Conservation (phyloP, 2,888 invertebrate species). For the Eristalinus aeneus region DNA sequence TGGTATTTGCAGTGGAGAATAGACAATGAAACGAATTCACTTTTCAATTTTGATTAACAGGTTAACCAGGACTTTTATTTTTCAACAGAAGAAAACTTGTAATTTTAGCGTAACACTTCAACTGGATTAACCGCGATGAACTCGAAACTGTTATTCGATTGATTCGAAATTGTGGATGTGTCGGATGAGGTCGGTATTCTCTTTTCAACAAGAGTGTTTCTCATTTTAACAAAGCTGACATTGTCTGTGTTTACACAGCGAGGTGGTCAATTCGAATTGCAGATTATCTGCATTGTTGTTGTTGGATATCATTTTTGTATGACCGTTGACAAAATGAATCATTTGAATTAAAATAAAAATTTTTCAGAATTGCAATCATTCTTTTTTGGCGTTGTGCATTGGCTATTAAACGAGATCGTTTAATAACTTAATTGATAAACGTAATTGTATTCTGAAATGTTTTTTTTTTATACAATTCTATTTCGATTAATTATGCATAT, state of each 20-base stretch:
- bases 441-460: no score
- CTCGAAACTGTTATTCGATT: constrained; percentile 68
- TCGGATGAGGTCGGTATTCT: constrained; percentile 41
- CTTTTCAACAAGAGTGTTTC: constrained; percentile 25
- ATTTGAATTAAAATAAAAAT: constrained; percentile 5
- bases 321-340: constrained; percentile 19
- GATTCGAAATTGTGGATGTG: constrained; percentile 68
- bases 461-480: no score
- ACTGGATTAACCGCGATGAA: constrained; percentile 65
- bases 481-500: no score
- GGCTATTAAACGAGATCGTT: no score
- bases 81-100: constrained; percentile 20
- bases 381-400: no score
- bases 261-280: constrained; percentile 12
- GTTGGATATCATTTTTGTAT: constrained; percentile 2
- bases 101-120: constrained; percentile 35
- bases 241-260: constrained; percentile 55
- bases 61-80: background rate
- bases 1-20: background rate
- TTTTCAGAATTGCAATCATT: background rate
- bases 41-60: background rate
- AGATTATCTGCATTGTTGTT: background rate
- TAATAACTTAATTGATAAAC: no score
- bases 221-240: constrained; percentile 23
- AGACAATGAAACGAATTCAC: background rate